These are phyloP conservation scores for Macroramphosus scolopax DNA, from an alignment of 2,797 vertebrate species.

Conservation along the genomic window DNA sequence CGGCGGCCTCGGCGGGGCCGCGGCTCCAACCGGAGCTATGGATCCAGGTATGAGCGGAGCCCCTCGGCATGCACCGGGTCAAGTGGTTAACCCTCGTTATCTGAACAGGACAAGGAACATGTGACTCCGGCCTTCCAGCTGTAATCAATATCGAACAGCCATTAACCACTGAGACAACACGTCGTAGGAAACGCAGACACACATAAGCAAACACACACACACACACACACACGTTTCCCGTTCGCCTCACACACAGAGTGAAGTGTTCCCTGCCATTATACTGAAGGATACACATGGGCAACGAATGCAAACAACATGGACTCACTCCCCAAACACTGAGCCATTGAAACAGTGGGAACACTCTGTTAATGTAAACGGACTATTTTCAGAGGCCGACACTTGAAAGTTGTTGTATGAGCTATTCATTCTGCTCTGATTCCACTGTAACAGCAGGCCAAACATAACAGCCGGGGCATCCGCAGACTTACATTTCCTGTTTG, in stretches of 20 bases:
- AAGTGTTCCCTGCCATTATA: constrained; percentile 25
- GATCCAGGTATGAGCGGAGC: constrained; percentile 47
- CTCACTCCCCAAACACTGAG: constrained; percentile 57
- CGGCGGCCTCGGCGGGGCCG: constrained; percentile 29
- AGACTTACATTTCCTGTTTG: constrained; percentile 73
- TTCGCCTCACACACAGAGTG: constrained; percentile 34
- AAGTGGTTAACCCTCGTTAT: constrained; percentile 76
- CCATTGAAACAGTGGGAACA: constrained; percentile 59
- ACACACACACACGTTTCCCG: constrained; percentile 31
- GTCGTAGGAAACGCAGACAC: constrained; percentile 22
- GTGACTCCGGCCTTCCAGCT: constrained; percentile 61
- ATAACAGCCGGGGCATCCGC: constrained; percentile 67
- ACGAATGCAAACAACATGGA: constrained; percentile 59
- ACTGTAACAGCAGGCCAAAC: constrained; percentile 53
- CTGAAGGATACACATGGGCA: constrained; percentile 46
- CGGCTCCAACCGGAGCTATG: constrained; percentile 1
- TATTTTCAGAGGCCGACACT: constrained; percentile 61
- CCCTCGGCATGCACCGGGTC: constrained; percentile 62
- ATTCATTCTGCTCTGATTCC: constrained; percentile 62
- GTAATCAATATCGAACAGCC: constrained; percentile 72
- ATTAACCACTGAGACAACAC: constrained; percentile 67
- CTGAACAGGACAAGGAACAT: constrained; percentile 60
- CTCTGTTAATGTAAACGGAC: constrained; percentile 60
- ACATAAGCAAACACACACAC: constrained; percentile 8
- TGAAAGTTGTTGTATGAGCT: constrained; percentile 55